These are phyloP conservation scores for Drosophila athabasca DNA, from an alignment of 1,140 invertebrate species.

Conservation along the genomic window DNA sequence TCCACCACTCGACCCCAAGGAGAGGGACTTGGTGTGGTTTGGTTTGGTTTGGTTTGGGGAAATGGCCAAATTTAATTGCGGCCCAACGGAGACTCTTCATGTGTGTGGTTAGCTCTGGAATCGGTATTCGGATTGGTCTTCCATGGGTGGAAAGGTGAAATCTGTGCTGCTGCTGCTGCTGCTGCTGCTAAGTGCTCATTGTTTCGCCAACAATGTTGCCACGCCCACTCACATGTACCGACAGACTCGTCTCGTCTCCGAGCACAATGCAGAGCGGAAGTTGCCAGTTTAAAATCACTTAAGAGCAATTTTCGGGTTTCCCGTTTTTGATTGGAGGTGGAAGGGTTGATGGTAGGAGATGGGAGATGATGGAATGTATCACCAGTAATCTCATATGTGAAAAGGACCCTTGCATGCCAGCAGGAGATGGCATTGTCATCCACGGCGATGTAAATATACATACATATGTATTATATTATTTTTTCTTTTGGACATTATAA, in stretches of 20 bases:
- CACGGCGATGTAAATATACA: no score
- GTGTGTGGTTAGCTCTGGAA: conserved; percentile 57
- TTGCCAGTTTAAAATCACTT: conserved; percentile 68
- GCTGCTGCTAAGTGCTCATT: conserved; percentile 74
- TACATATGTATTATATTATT: no score
- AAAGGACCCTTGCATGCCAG: no score
- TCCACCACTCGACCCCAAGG: not conserved
- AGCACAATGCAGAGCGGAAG: conserved; percentile 56
- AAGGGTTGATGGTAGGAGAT: not conserved
- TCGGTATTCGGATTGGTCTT: conserved; percentile 28
- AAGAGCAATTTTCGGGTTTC: conserved; percentile 63
- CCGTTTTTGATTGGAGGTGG: conserved; percentile 12
- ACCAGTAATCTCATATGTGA: no score
- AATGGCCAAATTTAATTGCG: conserved; percentile 71
- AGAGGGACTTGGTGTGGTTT: not conserved
- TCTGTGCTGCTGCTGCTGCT: conserved; percentile 60
- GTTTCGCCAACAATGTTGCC: conserved; percentile 70
- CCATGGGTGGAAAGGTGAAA: conserved; percentile 69
- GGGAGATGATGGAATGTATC: no score
- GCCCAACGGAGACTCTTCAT: conserved; percentile 35
- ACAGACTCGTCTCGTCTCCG: not conserved
- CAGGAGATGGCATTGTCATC: no score
- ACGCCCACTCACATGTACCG: conserved; percentile 50
- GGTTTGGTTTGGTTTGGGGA: not conserved
- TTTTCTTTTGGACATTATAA: no score